Base-by-base conservation (phyloP, 2,888 invertebrate genomes). In the Axea sp. region DNA sequence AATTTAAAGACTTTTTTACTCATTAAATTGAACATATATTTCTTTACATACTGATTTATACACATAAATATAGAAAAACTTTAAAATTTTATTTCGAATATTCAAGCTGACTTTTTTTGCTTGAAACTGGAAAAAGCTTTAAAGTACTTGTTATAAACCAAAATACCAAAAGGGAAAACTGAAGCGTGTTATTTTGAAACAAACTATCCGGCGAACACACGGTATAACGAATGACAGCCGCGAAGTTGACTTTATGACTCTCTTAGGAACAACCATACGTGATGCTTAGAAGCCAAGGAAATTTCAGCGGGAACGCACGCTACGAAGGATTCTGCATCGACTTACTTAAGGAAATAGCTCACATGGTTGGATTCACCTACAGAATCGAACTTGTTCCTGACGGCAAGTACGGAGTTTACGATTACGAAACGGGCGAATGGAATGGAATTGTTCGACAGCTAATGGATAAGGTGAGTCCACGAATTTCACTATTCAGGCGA, bases 261-360 rank as follows among this genome's bases (percentile, higher is more conserved):
- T 80, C 82, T 71, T 85, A 91, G 90, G 90, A 90, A 83, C 89
- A 88, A 80, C 91, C 91, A 51, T 91, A 91, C 86, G 90, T 91
- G 83, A 90, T 90, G 90, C 83, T 88, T 79, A 88, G 87, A 76
- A 84, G 81, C 78, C 87, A 88, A 77, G 88, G 88, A 76, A 90
- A 90, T 84, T 87, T 90, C 78, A 89, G 89, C 65, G 92, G 91
- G 41, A 92, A 92, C 86, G 90, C 90, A 64, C 90, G 91, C 76
- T 93, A 91, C 88, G 92, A 93, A 84, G 93, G 93, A 76, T 93
- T 93, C 88, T 93, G 93, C 88, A 92, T 93, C 81, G 93, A 93
- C 88, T 88, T 93, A 79, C 89, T 93, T 80, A 89, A 90, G 84
- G 90, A 90, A 81, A 90, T 93, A 79, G 91, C 92, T 68, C 87